Evolutionary conservation across 2,113 vertebrate genomes (phyloP).

Genomic region (Abramis brama): DNA sequence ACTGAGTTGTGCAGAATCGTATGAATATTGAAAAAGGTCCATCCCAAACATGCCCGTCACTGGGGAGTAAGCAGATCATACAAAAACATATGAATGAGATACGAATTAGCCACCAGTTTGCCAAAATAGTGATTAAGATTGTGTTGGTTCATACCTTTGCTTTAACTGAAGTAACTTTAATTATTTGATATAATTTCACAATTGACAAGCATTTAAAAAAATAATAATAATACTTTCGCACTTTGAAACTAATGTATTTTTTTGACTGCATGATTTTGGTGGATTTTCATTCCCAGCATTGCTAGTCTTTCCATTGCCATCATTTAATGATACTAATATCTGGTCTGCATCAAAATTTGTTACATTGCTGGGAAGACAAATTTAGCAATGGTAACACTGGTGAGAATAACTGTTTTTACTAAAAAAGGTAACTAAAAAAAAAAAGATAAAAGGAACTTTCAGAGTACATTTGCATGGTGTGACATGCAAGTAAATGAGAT

Average conservation of each 20-base stretch:
- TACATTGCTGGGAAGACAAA: too few species aligned
- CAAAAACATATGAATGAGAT: too few species aligned
- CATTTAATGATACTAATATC: background rate
- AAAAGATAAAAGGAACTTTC: background rate
- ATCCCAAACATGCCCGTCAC: too few species aligned
- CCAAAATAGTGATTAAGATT: too few species aligned
- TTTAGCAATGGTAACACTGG: too few species aligned
- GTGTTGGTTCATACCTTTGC: background rate
- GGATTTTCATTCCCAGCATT: background rate
- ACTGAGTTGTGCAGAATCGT: too few species aligned
- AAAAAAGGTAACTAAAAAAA: too few species aligned
- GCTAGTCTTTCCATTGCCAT: background rate
- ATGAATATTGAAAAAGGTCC: too few species aligned
- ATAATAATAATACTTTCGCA: background rate
- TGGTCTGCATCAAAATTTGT: background rate
- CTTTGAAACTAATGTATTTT: background rate
- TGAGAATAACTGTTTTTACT: too few species aligned
- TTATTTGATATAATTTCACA: background rate
- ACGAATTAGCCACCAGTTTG: too few species aligned
- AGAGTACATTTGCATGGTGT: constrained; percentile 42
- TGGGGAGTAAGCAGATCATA: too few species aligned
- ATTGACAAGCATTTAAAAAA: background rate
- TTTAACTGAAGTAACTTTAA: background rate
- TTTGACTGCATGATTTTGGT: background rate
- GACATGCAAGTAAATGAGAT: background rate